phyloP scores from a whole-genome alignment of 2,888 invertebrate genomes.

The Epinotia brunnichana region DNA sequence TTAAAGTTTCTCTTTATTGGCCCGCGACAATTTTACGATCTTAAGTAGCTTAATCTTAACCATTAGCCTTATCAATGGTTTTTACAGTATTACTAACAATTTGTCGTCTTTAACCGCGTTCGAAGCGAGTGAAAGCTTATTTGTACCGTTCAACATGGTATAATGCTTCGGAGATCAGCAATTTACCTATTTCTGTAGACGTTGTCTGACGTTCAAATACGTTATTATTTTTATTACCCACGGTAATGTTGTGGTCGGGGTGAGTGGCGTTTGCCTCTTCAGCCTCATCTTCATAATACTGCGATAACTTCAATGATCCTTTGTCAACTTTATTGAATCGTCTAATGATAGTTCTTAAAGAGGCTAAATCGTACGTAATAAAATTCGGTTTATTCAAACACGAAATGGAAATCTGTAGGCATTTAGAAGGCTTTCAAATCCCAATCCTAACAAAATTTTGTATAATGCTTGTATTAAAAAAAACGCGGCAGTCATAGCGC shows the following conservation, averaged over 20 bases:
- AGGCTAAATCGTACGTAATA: neutral
- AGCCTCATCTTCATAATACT: conserved; percentile 34
- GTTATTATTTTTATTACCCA: conserved; percentile 51
- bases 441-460: neutral
- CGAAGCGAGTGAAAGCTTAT: conserved; percentile 66
- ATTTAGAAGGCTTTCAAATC: neutral
- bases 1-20: conserved; percentile 52
- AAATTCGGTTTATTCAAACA: conserved; percentile 32
- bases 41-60: conserved; percentile 53
- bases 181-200: conserved; percentile 61
- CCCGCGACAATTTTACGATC: conserved; percentile 46
- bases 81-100: conserved; percentile 58
- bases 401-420: neutral
- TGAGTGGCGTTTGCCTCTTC: neutral
- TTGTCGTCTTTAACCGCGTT: conserved; percentile 55
- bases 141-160: conserved; percentile 55
- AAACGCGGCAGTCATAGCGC: neutral
- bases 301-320: conserved; percentile 29
- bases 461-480: conserved; percentile 10
- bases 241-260: conserved; percentile 40
- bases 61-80: conserved; percentile 58
- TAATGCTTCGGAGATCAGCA: conserved; percentile 54
- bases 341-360: conserved; percentile 9
- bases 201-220: conserved; percentile 54
- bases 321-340: conserved; percentile 32